A percentile compares a stretch with the other conserved stretches of the same genome.
Evolutionary conservation across 2,888 invertebrate species (phyloP).

Genomic region (Rotaria magnacalcarata): DNA sequence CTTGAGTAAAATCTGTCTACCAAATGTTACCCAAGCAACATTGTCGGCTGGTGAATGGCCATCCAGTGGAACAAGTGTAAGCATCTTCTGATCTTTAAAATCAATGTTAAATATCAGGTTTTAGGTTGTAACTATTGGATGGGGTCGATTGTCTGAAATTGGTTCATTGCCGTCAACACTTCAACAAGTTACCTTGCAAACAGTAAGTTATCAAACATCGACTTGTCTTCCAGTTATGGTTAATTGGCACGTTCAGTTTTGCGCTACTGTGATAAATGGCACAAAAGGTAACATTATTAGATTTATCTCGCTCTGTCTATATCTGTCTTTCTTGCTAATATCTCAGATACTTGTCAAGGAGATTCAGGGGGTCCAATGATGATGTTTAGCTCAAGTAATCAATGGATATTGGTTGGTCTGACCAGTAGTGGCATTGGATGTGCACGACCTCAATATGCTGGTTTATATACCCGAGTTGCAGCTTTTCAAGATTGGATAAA

Average conservation of each 20-base stretch:
- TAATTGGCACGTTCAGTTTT: neutral
- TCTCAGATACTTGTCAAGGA: neutral
- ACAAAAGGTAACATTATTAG: neutral
- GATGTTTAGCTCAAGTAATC: neutral
- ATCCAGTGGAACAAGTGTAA: neutral
- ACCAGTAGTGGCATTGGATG: neutral
- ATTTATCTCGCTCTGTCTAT: too few relatives aligned
- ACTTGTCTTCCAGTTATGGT: neutral
- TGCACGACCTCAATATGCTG: neutral
- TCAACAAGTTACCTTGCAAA: neutral
- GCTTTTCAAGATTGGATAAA: neutral
- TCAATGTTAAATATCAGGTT: neutral
- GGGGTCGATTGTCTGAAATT: neutral
- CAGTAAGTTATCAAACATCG: neutral
- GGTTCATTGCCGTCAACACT: neutral
- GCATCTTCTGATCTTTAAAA: neutral
- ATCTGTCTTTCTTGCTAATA: too few relatives aligned
- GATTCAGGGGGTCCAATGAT: neutral
- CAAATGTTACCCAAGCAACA: neutral
- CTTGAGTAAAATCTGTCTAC: neutral
- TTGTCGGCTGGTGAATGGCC: neutral
- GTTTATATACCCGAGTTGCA: neutral
- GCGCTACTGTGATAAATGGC: neutral
- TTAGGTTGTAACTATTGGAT: neutral
- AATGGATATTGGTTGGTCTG: neutral